phyloP scores from a whole-genome alignment of 1,140 invertebrate species.

The Lethrus apterus region DNA sequence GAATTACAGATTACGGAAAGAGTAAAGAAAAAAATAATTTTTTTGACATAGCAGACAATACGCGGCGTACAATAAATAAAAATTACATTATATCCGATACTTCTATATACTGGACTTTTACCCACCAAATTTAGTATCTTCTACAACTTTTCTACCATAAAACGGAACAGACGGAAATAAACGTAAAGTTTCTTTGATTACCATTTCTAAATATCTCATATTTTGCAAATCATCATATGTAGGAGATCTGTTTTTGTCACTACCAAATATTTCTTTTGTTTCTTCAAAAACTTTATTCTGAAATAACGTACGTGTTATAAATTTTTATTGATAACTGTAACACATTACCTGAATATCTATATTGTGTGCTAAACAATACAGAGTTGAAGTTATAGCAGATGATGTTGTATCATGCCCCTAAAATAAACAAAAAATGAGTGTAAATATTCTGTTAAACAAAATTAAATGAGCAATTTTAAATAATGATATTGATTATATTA shows the following conservation, averaged over 20 bases:
- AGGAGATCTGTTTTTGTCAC: constrained; percentile 40
- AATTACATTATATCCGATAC: too few species aligned
- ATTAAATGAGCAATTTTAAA: too few species aligned
- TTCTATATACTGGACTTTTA: too few species aligned
- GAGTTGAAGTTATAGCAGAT: constrained; percentile 48
- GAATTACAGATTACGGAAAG: too few species aligned
- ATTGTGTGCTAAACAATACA: constrained; percentile 48
- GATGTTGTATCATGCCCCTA: constrained; percentile 63
- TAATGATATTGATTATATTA: too few species aligned
- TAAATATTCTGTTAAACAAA: too few species aligned
- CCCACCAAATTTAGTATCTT: constrained; percentile 37
- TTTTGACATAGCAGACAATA: too few species aligned
- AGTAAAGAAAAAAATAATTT: too few species aligned
- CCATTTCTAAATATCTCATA: constrained; percentile 48
- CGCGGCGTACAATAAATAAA: too few species aligned
- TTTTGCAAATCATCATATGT: constrained; percentile 37
- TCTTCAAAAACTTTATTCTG: constrained; percentile 45
- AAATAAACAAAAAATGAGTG: constrained; percentile 2
- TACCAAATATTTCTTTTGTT: constrained; percentile 42
- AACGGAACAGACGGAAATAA: constrained; percentile 50
- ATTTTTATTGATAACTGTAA: neutral
- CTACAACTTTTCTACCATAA: constrained; percentile 47
- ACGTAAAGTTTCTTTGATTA: constrained; percentile 39
- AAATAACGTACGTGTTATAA: constrained; percentile 25
- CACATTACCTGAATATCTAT: constrained; percentile 41